Base-by-base conservation (phyloP, 2,797 vertebrate genomes). In the Cryptoblepharus egeriae region DNA sequence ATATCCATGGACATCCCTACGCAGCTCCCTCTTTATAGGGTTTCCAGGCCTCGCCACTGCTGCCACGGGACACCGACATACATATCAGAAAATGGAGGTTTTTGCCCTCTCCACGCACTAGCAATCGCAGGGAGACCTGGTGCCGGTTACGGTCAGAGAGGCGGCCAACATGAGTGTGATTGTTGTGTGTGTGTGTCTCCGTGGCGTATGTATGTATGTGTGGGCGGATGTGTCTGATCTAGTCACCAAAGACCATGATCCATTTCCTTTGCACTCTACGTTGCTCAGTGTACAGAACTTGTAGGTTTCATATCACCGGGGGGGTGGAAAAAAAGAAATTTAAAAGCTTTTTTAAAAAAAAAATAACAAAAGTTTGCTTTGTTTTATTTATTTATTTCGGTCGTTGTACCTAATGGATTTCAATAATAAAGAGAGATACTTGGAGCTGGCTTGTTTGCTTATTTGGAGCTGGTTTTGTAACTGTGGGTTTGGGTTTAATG, bases 381-480 rank as follows among this genome's bases (percentile, higher is more conserved):
- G 28, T 22, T 39, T 28, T 67, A 89, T 89, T 82, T 60, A 91
- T 93, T 90, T 86, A 91, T 93, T 91, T 88, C 68, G 80, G 88
- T 86, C 55, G 63, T 91, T 93, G 93, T 93, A 94, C 82, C 94
- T 90, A 91, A 93, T 1, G 75, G 86, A 77, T 94, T 94, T 92
- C 75, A 90, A 88, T 92, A 94, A 94, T 92, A 93, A 94, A 94
- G 91, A 92, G 85, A 80, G n/a, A n/a, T 77, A 90, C 88, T 89
- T 87, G 1, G 79, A 92, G 84, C 83, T 55, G 5, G 68, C 69
- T 69, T 83, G 65, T 5, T 11, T 11, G 5, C 11, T 45, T 5
- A 5, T 45, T 45, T 45, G 42, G n/a, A n/a, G 42, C 10, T 45
- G 42, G 42, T 45, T 45, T 10, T 45, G 42, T 45, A 45, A 45